A percentile compares a stretch with the other conserved stretches of the same genome.
These are phyloP conservation scores for Drosophila baimaii DNA, from an alignment of 1,140 invertebrate species.

Conservation along the genomic window DNA sequence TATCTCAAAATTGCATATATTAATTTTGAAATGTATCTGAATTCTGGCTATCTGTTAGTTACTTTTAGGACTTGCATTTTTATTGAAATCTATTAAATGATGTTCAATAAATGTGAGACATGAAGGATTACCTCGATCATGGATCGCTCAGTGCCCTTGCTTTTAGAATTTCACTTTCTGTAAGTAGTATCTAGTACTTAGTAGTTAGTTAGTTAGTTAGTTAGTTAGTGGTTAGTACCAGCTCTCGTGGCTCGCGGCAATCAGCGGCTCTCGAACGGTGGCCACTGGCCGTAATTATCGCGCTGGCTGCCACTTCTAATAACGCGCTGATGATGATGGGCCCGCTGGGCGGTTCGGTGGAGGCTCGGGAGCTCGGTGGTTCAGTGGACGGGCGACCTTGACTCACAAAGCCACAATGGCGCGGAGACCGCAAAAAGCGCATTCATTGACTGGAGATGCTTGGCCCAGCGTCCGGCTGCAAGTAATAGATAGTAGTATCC, in stretches of 20 bases:
- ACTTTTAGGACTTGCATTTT: no score
- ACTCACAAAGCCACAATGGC: constrained; percentile 66
- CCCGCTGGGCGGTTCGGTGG: background rate
- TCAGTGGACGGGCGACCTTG: constrained; percentile 55
- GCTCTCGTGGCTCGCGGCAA: constrained; percentile 30
- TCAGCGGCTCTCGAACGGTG: constrained; percentile 29
- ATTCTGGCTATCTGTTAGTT: no score
- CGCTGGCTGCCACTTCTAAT: constrained; percentile 46
- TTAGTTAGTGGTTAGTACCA: constrained; percentile 8
- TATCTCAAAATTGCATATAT: no score
- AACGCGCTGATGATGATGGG: constrained; percentile 1
- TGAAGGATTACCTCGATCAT: background rate
- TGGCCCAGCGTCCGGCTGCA: no score
- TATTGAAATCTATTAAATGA: background rate
- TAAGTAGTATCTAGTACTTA: background rate
- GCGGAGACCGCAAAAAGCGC: constrained; percentile 57
- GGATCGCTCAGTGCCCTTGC: background rate
- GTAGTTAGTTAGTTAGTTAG: background rate
- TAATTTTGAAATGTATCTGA: no score
- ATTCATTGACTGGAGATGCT: constrained; percentile 32
- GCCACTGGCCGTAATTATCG: constrained; percentile 60
- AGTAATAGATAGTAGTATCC: no score
- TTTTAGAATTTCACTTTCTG: constrained; percentile 5
- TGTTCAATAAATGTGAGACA: no score
- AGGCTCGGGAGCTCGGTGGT: constrained; percentile 6